Conservation (phyloP, 1,140 invertebrate species). For the Atopsyche davidsoni region DNA sequence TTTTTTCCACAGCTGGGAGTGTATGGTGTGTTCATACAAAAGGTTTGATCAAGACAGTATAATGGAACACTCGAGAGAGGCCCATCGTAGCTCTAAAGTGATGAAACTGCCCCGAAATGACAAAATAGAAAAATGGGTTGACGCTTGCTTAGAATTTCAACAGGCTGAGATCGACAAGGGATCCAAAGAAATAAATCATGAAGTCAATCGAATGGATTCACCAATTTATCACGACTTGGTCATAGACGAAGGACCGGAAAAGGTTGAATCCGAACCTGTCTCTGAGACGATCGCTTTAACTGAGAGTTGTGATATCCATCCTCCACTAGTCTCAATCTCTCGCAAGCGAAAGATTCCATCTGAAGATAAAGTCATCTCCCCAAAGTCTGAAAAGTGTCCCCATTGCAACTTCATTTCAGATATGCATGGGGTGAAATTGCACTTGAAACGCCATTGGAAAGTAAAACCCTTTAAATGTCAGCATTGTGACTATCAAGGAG, state of each 20-base stretch:
- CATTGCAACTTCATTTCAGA: conserved; percentile 11
- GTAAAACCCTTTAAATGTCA: conserved; percentile 15
- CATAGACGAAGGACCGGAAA: too few relatives aligned
- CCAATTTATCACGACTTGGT: not conserved
- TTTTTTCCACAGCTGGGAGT: conserved; percentile 17
- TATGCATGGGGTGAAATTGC: conserved; percentile 5
- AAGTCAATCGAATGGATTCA: not conserved
- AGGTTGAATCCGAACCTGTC: too few relatives aligned
- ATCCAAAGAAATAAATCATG: not conserved
- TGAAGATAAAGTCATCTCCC: too few relatives aligned
- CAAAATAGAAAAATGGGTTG: conserved; percentile 13
- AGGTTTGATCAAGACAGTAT: conserved; percentile 14
- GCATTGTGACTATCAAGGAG: conserved; percentile 10
- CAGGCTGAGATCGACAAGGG: not conserved
- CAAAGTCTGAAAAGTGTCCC: conserved; percentile 8
- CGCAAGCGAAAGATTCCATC: not conserved
- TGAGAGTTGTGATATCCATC: conserved; percentile 2
- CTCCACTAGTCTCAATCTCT: not conserved
- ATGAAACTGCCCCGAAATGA: not conserved
- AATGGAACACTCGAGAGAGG: conserved; percentile 8
- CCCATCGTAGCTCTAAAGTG: conserved; percentile 3
- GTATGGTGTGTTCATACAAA: conserved; percentile 19
- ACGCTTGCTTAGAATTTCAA: conserved; percentile 10
- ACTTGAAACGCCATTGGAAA: conserved; percentile 14
- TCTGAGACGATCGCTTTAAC: too few relatives aligned